Evolutionary conservation across 1,140 invertebrate genomes (phyloP).

Genomic region (Bombus picipes): DNA sequence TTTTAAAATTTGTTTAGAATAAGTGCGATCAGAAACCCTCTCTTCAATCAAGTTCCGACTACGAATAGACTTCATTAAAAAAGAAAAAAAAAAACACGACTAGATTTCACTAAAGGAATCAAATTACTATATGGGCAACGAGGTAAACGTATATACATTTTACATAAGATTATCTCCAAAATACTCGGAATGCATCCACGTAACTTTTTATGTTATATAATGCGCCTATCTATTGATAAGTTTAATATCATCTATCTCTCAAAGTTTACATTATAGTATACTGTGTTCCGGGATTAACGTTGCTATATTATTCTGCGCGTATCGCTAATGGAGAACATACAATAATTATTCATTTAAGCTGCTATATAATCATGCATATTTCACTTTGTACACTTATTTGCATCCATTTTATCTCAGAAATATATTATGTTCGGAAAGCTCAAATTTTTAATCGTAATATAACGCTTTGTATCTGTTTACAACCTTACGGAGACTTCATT

Average conservation of each 20-base stretch:
- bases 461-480: background rate
- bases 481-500: too few species aligned
- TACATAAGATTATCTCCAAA: background rate
- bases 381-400: background rate
- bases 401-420: too few species aligned
- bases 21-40: too few species aligned
- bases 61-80: too few species aligned
- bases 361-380: background rate
- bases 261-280: background rate
- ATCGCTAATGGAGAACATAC: background rate
- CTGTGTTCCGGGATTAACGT: background rate
- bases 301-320: background rate
- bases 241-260: background rate
- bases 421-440: background rate
- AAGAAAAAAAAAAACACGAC: too few species aligned
- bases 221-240: background rate
- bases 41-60: too few species aligned
- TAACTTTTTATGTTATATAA: background rate
- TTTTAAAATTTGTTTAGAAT: too few species aligned
- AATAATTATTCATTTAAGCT: background rate
- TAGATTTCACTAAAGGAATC: too few species aligned
- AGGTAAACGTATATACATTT: background rate
- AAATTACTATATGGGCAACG: too few species aligned
- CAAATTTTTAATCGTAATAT: background rate
- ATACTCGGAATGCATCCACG: background rate